Evolutionary conservation across 1,140 invertebrate genomes (phyloP).

Genomic region (Atta colombica): DNA sequence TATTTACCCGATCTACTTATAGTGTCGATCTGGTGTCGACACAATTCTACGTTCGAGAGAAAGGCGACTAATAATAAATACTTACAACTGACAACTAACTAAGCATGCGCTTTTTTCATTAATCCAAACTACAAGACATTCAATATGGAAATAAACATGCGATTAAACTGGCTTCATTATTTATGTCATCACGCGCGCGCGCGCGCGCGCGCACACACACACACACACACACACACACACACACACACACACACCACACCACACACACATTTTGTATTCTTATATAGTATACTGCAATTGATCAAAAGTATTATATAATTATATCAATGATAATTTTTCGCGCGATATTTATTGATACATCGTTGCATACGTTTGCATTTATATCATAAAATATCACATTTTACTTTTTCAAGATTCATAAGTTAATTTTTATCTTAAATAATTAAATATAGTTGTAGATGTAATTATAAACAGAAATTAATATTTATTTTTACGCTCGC

Average conservation of each 20-base stretch:
- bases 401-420: not conserved
- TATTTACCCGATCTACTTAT: slow-evolving; percentile 4
- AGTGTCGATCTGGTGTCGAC: not conserved
- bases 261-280: not conserved
- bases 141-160: slow-evolving; percentile 6
- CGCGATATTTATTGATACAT: not conserved
- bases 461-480: not conserved
- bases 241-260: too few species aligned
- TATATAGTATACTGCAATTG: not conserved
- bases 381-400: not conserved
- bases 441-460: slow-evolving; percentile 12
- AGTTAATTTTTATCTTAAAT: not conserved
- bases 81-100: slow-evolving; percentile 36
- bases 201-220: too few species aligned
- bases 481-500: not conserved
- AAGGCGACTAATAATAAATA: slow-evolving; percentile 19
- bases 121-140: slow-evolving; percentile 17
- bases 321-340: slow-evolving; percentile 2
- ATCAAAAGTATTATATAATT: not conserved
- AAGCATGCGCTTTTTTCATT: slow-evolving; percentile 51
- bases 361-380: not conserved
- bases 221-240: too few species aligned
- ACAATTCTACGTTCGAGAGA: not conserved
- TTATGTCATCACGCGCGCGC: not conserved
- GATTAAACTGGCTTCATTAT: slow-evolving; percentile 29